phyloP scores from a whole-genome alignment of 2,113 vertebrate genomes.

The Tichodroma muraria region DNA sequence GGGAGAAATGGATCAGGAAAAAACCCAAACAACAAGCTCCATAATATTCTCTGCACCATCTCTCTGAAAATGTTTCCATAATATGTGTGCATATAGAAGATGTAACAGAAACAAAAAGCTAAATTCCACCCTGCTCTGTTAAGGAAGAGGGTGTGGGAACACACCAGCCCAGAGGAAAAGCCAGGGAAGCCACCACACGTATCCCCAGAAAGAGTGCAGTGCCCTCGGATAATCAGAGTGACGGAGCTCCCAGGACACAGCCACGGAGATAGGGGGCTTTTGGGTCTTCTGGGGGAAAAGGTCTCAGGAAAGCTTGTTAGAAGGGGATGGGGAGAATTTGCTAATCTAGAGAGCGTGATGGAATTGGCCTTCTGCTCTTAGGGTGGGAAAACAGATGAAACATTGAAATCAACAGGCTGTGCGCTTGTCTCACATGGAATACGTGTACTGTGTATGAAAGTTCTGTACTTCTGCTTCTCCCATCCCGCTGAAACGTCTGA shows the following conservation, averaged over 20 bases:
- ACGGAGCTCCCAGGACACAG: background rate
- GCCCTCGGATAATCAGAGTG: fast-evolving
- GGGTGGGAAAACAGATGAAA: background rate
- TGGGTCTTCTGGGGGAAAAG: background rate
- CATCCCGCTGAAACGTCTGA: background rate
- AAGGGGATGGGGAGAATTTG: background rate
- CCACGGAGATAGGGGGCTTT: fast-evolving
- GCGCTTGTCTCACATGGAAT: background rate
- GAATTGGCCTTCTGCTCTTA: background rate
- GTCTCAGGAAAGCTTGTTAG: background rate
- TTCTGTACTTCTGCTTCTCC: background rate
- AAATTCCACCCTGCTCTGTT: background rate
- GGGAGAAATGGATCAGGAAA: background rate
- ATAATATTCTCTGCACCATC: background rate
- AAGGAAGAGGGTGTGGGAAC: background rate
- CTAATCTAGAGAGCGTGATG: background rate
- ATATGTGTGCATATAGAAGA: background rate
- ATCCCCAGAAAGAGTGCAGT: fast-evolving
- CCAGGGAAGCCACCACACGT: background rate
- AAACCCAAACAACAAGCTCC: background rate
- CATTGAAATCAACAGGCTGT: background rate
- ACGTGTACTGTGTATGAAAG: fast-evolving
- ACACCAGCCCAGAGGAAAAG: background rate
- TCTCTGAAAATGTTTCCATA: background rate
- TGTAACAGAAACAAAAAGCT: background rate